These are phyloP conservation scores for Pelusios castaneus DNA, from an alignment of 2,113 vertebrate species.

Conservation along the genomic window DNA sequence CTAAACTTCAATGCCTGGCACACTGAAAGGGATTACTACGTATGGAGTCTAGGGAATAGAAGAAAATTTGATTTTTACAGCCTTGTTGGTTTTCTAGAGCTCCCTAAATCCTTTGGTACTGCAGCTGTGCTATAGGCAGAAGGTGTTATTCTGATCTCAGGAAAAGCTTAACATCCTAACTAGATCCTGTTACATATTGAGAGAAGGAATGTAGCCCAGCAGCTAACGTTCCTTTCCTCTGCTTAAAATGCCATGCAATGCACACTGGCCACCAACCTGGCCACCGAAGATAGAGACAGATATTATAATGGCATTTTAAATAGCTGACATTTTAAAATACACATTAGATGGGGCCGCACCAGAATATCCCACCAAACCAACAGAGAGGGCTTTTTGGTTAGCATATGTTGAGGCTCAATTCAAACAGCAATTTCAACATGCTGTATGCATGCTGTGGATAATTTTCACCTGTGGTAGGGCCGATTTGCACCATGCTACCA, in stretches of 20 bases:
- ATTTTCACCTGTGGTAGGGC: neutral
- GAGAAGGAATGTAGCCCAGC: neutral
- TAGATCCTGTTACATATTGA: neutral
- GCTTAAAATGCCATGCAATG: neutral
- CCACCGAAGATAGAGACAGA: neutral
- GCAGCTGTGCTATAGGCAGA: neutral
- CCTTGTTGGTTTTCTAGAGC: neutral
- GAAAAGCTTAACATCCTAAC: neutral
- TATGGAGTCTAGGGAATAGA: too few relatives aligned
- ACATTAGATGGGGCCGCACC: neutral
- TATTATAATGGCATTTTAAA: neutral
- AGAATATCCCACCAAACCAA: neutral
- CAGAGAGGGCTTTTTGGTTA: neutral
- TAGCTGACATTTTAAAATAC: neutral
- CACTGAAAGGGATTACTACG: too few relatives aligned
- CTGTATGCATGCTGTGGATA: neutral
- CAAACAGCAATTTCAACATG: neutral
- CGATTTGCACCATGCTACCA: neutral
- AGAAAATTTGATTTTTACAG: too few relatives aligned
- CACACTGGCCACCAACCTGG: neutral
- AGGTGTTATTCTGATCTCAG: neutral
- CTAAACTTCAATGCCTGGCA: too few relatives aligned
- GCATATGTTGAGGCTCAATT: neutral
- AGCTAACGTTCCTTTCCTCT: neutral
- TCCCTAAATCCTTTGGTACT: neutral